Evolutionary conservation across 2,797 vertebrate species (phyloP).

Genomic region (Phyllotis vaccarum): DNA sequence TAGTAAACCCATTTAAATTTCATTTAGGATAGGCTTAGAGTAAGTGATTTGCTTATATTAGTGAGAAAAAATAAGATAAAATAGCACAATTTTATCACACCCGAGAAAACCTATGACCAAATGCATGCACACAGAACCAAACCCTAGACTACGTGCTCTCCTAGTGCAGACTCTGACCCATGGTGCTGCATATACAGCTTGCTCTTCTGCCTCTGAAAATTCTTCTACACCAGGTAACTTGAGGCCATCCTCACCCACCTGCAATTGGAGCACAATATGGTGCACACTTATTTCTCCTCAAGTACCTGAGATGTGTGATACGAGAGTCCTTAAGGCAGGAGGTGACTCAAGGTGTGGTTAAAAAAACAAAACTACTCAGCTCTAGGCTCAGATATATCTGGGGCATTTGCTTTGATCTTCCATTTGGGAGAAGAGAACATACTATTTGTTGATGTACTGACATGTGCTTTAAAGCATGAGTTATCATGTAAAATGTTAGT

Average conservation of each 20-base stretch:
- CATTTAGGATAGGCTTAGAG: neutral
- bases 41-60: neutral
- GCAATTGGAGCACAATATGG: neutral
- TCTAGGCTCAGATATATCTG: neutral
- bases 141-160: neutral
- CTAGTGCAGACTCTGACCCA: neutral
- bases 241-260: neutral
- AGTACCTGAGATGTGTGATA: slow-evolving; percentile 13
- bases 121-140: neutral
- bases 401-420: neutral
- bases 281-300: neutral
- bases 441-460: neutral
- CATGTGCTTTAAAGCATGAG: neutral
- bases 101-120: neutral
- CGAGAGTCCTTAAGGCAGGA: neutral
- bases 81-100: neutral
- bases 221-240: neutral
- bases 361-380: neutral
- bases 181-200: neutral
- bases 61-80: neutral
- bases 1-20: slow-evolving; percentile 10
- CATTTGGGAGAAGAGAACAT: neutral
- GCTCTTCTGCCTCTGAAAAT: neutral
- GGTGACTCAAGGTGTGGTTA: neutral
- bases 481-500: neutral